Base-by-base conservation (phyloP, 2,113 vertebrate genomes). In the Scytalopus superciliaris region DNA sequence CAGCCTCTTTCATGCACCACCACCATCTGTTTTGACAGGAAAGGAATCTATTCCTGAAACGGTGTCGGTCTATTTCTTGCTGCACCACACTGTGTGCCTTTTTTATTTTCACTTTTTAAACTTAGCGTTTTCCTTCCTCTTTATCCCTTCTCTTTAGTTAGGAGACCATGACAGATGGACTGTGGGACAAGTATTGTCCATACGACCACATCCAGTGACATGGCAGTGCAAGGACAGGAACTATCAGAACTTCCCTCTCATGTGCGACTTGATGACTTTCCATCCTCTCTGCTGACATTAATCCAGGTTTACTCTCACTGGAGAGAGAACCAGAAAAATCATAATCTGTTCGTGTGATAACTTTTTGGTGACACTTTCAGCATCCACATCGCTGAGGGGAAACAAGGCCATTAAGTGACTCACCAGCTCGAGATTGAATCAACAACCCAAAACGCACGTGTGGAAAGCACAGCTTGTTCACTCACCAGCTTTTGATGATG, bases 401-500 rank as follows among this genome's bases (percentile, higher is more conserved):
- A 87, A 47, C 19, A 23, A 0, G 21, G 30, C 31, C 14, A 3
- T 12, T 9, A 59, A 55, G 1, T 56, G 37, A 50, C 24, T 70
- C 44, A 24, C 17, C 31, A 73, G 22, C 7, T 89, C 33, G 35
- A 30, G 42, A 62, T 0, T 33, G 35, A 79, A 74, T 44, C 64
- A 63, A 33, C 52, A 49, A n/a, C 69, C 84, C 45, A 27, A 57
- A 68, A 40, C 0, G 1, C 52, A 42, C 0, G 0, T 0, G 8
- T 19, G 83, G 56, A 91, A 86, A 89, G 30, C 33, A 8, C 21
- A 28, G 15, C 19, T 19, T 42, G 21, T 44, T 66, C 39, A 90
- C 97, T 79, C 96, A 99, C 99, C 98, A 99, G 97, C 97, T 99
- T 99, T 95, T 99, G 99, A 97, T 99, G 99, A 97, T 99, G 99